Evolutionary conservation across 2,113 vertebrate genomes (phyloP).

Genomic region (Erythrolamprus reginae): DNA sequence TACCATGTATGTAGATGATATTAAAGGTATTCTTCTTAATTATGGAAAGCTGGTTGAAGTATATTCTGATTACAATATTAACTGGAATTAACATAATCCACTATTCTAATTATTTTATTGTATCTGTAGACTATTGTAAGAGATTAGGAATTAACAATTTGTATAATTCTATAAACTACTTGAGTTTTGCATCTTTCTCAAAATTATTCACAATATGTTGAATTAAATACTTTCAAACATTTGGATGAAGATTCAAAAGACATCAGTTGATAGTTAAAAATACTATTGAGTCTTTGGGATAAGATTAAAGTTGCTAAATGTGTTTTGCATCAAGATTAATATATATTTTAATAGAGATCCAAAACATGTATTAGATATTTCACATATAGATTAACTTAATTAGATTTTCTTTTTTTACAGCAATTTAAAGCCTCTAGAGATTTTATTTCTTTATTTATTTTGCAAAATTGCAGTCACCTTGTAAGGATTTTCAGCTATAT

Average conservation of each 20-base stretch:
- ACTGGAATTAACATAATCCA: neutral
- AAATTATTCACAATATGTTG: neutral
- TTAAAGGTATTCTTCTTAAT: neutral
- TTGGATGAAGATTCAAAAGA: neutral
- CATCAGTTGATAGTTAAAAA: neutral
- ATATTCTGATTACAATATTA: neutral
- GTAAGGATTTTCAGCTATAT: neutral
- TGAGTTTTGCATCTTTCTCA: neutral
- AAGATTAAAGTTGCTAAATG: neutral
- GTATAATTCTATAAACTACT: neutral
- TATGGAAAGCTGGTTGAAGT: neutral
- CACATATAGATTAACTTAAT: neutral
- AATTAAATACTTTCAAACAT: neutral
- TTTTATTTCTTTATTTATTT: too few species aligned
- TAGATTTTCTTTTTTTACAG: neutral
- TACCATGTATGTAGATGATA: neutral
- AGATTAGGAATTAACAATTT: neutral
- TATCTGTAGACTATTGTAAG: neutral
- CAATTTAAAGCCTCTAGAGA: neutral
- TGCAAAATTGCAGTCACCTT: neutral
- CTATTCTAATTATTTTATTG: neutral
- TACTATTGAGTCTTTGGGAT: neutral
- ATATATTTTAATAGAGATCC: neutral
- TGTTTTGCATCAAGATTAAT: neutral
- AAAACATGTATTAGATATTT: neutral